These are phyloP conservation scores for Coryphaenoides rupestris DNA, from an alignment of 2,113 vertebrate genomes.

Conservation along the genomic window DNA sequence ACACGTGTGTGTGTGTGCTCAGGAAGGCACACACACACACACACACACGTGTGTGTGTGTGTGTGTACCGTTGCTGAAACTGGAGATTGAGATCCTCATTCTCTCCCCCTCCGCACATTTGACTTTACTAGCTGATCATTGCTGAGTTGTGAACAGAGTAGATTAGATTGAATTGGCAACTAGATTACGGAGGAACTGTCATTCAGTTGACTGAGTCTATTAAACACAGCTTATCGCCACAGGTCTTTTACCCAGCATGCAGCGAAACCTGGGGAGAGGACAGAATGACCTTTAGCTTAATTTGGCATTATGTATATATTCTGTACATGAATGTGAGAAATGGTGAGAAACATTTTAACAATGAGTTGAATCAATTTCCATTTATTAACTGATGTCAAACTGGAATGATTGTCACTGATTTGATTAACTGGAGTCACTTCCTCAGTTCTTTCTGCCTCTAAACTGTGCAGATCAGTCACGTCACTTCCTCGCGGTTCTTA, in stretches of 20 bases:
- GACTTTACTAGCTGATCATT: not conserved
- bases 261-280: slow-evolving; percentile 17
- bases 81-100: not conserved
- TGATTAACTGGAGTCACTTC: not conserved
- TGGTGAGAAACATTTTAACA: not conserved
- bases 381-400: not conserved
- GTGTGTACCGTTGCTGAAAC: not conserved
- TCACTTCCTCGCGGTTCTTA: not conserved
- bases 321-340: not conserved
- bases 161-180: slow-evolving; percentile 20
- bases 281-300: slow-evolving; percentile 35
- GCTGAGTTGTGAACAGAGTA: not conserved
- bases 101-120: not conserved
- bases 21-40: too few relatives aligned
- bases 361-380: not conserved
- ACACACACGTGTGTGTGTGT: not conserved
- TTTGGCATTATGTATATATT: not conserved
- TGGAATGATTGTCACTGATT: not conserved
- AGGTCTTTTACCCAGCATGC: slow-evolving; percentile 31
- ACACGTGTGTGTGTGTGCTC: too few relatives aligned
- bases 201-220: slow-evolving; percentile 24
- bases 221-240: slow-evolving; percentile 38
- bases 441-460: not conserved
- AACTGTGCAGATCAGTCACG: not conserved
- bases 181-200: slow-evolving; percentile 26